Evolutionary conservation across 1,140 invertebrate genomes (phyloP).

Genomic region (Drosophila orosa): DNA sequence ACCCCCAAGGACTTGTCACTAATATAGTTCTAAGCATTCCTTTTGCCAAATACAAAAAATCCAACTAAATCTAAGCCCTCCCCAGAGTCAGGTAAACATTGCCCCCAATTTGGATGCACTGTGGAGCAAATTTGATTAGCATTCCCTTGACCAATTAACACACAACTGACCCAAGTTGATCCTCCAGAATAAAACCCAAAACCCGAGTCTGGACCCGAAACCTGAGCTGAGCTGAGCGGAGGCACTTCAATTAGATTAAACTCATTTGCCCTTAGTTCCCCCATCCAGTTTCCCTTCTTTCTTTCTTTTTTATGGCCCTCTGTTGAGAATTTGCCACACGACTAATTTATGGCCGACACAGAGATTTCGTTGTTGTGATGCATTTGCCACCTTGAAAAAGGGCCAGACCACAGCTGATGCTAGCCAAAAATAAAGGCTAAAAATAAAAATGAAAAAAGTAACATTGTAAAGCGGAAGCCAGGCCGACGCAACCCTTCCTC

Average conservation of each 20-base stretch:
- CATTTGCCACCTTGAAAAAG: slow-evolving; percentile 48
- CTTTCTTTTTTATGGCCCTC: slow-evolving; percentile 33
- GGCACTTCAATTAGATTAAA: slow-evolving; percentile 76
- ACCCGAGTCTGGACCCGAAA: slow-evolving; percentile 16
- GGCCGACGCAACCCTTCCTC: slow-evolving; percentile 12
- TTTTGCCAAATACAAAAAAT: not conserved
- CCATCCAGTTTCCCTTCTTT: slow-evolving; percentile 11
- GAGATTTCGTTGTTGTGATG: slow-evolving; percentile 66
- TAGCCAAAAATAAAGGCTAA: not conserved
- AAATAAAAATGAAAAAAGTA: not conserved
- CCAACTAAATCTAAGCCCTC: slow-evolving; percentile 6
- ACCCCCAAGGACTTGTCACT: not conserved
- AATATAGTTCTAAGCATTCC: not conserved
- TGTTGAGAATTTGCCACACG: slow-evolving; percentile 58
- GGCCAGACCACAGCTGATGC: slow-evolving; percentile 34
- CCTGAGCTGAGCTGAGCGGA: slow-evolving; percentile 39
- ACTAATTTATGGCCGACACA: slow-evolving; percentile 70
- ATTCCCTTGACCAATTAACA: slow-evolving; percentile 57
- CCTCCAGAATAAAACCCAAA: slow-evolving; percentile 23
- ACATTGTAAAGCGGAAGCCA: slow-evolving; percentile 57
- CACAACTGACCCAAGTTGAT: slow-evolving; percentile 34
- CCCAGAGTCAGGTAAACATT: slow-evolving; percentile 19
- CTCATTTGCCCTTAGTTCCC: slow-evolving; percentile 46
- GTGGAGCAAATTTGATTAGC: slow-evolving; percentile 39
- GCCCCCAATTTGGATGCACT: slow-evolving; percentile 22